phyloP scores from a whole-genome alignment of 2,113 vertebrate species.

The Phasianus colchicus region DNA sequence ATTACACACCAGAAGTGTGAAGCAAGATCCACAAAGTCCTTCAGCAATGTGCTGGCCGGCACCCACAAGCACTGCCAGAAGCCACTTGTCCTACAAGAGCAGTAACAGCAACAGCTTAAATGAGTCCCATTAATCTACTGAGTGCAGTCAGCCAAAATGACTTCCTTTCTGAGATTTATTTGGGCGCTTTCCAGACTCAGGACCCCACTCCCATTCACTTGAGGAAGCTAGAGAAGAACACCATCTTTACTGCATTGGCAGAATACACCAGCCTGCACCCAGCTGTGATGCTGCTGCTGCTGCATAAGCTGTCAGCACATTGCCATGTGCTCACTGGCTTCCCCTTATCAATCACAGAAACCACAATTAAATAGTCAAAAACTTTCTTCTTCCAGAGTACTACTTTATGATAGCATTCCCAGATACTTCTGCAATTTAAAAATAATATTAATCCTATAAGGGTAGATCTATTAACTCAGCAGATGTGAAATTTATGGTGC shows the following conservation, averaged over 20 bases:
- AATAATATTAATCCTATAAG: not conserved
- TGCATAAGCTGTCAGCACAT: not conserved
- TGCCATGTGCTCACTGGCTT: rapidly evolving
- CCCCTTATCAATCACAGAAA: not conserved
- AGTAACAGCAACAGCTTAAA: not conserved
- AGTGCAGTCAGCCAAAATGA: not conserved
- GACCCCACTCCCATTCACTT: not conserved
- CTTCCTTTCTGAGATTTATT: not conserved
- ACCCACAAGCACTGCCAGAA: not conserved
- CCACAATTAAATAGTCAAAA: not conserved
- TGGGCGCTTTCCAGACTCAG: not conserved
- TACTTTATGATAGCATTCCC: not conserved
- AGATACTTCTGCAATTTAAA: not conserved
- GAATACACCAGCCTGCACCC: not conserved
- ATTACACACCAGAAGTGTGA: rapidly evolving
- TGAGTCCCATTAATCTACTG: rapidly evolving
- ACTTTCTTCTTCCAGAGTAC: not conserved
- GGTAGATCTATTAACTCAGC: not conserved
- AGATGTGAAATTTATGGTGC: not conserved
- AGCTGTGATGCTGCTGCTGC: not conserved
- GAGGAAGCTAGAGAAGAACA: rapidly evolving
- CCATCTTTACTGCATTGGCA: not conserved
- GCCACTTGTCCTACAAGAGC: not conserved
- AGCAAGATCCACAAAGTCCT: not conserved
- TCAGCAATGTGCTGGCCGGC: not conserved